A percentile compares a stretch with the other conserved stretches of the same genome.
These are phyloP conservation scores for Pipistrellus kuhlii DNA, from an alignment of 2,797 vertebrate genomes.

Conservation along the genomic window DNA sequence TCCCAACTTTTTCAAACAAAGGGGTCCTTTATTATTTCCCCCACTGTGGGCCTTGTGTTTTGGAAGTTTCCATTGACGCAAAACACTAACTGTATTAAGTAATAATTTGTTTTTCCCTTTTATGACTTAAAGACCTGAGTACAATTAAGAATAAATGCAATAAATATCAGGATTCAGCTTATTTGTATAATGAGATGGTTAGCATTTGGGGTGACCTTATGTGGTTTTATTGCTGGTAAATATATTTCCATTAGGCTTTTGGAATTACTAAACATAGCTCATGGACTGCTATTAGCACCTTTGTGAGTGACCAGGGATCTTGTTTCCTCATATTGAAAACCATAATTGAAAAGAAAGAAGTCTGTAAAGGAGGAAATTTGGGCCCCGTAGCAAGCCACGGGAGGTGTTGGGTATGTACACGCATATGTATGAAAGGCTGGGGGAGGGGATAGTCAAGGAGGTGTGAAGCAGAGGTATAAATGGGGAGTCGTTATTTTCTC, in stretches of 20 bases:
- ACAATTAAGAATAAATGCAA: conserved; percentile 60
- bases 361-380: neutral
- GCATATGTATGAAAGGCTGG: neutral
- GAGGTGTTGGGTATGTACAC: neutral
- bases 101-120: conserved; percentile 70
- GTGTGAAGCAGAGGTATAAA: neutral
- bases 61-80: conserved; percentile 70
- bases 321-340: conserved; percentile 30
- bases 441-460: neutral
- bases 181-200: conserved; percentile 62
- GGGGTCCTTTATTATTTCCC: conserved; percentile 49
- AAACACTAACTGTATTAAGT: conserved; percentile 65
- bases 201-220: conserved; percentile 38
- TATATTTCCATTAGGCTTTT: conserved; percentile 59
- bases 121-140: conserved; percentile 64
- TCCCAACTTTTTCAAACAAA: conserved; percentile 65
- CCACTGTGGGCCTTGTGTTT: conserved; percentile 39
- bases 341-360: neutral
- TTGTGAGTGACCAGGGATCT: conserved; percentile 10
- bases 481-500: no score
- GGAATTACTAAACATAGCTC: conserved; percentile 57
- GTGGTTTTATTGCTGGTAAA: conserved; percentile 54
- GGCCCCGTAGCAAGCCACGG: neutral
- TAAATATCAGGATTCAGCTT: conserved; percentile 56
- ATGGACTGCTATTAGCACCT: neutral